Evolutionary conservation across 2,113 vertebrate genomes (phyloP).

Genomic region (Gallinago media): DNA sequence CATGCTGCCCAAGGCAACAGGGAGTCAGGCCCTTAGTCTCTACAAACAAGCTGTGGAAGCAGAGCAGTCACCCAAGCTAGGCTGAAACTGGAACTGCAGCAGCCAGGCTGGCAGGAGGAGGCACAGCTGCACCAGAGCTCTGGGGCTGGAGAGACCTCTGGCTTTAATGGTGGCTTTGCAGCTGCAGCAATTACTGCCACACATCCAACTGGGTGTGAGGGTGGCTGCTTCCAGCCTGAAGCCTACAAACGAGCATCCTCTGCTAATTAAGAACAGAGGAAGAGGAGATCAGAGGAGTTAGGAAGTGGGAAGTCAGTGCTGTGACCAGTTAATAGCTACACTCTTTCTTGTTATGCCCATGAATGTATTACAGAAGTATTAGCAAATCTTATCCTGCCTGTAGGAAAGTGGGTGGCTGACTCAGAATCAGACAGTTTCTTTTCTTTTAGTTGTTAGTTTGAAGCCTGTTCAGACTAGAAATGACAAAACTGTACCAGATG

Average conservation of each 20-base stretch:
- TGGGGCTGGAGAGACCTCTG: not conserved
- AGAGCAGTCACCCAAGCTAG: not conserved
- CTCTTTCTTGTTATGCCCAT: not conserved
- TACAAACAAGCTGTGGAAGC: not conserved
- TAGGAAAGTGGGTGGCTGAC: not conserved
- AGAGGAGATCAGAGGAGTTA: not conserved
- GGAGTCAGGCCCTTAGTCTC: not conserved
- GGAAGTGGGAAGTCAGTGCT: not conserved
- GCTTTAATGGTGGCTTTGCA: not conserved
- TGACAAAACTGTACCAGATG: not conserved
- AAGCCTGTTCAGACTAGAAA: not conserved
- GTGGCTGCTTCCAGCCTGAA: not conserved
- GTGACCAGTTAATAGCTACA: not conserved
- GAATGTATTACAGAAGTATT: not conserved
- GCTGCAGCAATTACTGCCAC: not conserved
- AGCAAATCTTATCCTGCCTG: not conserved
- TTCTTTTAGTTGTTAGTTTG: not conserved
- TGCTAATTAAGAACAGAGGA: slow-evolving; percentile 17
- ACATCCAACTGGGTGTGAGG: not conserved
- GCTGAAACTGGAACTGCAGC: not conserved
- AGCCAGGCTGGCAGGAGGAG: not conserved
- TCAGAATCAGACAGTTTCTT: not conserved
- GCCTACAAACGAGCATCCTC: not conserved
- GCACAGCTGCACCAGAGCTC: not conserved
- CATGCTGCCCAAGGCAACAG: not conserved